Evolutionary conservation across 1,140 invertebrate genomes (phyloP).

Genomic region (Drosophila bifasciata): DNA sequence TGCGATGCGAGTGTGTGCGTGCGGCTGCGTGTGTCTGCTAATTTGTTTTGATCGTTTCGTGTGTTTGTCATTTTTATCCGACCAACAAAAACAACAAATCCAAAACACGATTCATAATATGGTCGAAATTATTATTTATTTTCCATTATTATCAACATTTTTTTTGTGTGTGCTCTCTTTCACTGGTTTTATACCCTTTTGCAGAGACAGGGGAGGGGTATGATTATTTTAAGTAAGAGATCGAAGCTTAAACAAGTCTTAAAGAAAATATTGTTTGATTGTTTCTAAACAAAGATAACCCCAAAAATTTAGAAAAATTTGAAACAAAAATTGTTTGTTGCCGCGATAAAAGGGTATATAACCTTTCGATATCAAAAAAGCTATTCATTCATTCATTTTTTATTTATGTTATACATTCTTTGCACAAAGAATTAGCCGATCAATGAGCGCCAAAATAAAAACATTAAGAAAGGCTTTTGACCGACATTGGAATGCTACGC

Average conservation of each 20-base stretch:
- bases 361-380: too few relatives aligned
- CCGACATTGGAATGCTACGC: slow-evolving; percentile 28
- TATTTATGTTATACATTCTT: slow-evolving; percentile 36
- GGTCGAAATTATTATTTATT: slow-evolving; percentile 53
- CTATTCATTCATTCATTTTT: slow-evolving; percentile 2
- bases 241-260: too few relatives aligned
- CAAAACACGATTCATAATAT: slow-evolving; percentile 14
- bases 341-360: too few relatives aligned
- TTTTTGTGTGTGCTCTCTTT: neutral
- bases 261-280: too few relatives aligned
- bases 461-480: slow-evolving; percentile 32
- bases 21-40: slow-evolving; percentile 41
- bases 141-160: slow-evolving; percentile 52
- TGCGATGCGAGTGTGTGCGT: slow-evolving; percentile 10
- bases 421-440: neutral
- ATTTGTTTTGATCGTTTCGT: slow-evolving; percentile 61
- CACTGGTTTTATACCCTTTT: too few relatives aligned
- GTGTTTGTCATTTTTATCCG: slow-evolving; percentile 47
- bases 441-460: slow-evolving; percentile 3
- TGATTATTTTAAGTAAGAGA: too few relatives aligned
- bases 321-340: too few relatives aligned
- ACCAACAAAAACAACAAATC: slow-evolving; percentile 13
- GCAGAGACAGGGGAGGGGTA: too few relatives aligned
- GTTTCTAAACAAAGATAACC: too few relatives aligned
- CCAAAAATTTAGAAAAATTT: too few relatives aligned